Base-by-base conservation (phyloP, 2,113 vertebrate genomes). In the Petromus typicus region DNA sequence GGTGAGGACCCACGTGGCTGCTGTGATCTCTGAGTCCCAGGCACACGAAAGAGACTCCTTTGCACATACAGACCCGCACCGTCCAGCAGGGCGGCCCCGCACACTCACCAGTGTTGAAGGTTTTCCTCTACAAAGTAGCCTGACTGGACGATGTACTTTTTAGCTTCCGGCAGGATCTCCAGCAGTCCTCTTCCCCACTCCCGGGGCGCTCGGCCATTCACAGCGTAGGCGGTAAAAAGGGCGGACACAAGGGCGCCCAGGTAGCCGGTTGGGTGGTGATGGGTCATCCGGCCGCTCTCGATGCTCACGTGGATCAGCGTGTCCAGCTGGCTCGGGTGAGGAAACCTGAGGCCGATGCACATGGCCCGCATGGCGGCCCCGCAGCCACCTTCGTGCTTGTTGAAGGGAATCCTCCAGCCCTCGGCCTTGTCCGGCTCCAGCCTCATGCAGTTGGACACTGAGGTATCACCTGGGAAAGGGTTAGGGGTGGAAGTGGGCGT, bases 291-390 rank as follows among this genome's bases (percentile, higher is more conserved):
- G 3, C 99, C 99, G 0, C 99, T 99, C 97, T 99, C 99, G 0
- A 99, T 97, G 97, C 99, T 99, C 95, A 99, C 98, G 32, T 95
- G 66, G 11, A 99, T 66, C 96, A 99, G 97, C 0, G 51, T 98
- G 48, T 97, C 95, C 93, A 98, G 95, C 94, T 99, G 97, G 6
- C 89, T 48, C 0, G 67, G 94, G 32, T 40, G 90, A 48, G 61
- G 94, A 95, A 99, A 99, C 13, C 99, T 98, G 96, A 99, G 97
- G 22, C 99, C 99, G 0, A 99, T 98, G 96, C 99, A 98, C 99
- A 99, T 99, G 93, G 99, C 98, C 5, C 99, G 97, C 99, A 99
- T 99, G 89, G 99, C 99, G 0, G 98, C 99, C 4, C 99, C 99
- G 0, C 99, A 99, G 84, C 99, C 99, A 0, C 99, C 99, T 0